phyloP scores from a whole-genome alignment of 2,888 invertebrate species.

The Drosophila imparisetae region DNA sequence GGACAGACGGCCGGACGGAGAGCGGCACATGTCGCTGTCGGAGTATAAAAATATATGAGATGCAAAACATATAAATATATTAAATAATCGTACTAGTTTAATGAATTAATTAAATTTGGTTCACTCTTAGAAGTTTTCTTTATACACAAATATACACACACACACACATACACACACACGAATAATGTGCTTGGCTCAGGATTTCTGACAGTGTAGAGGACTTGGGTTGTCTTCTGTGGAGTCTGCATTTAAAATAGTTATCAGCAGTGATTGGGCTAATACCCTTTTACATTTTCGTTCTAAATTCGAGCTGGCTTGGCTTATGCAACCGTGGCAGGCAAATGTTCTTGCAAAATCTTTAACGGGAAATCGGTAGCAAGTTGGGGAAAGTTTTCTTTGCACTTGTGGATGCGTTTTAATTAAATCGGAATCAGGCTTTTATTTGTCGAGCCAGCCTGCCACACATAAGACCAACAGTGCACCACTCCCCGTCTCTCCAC shows the following conservation, averaged over 20 bases:
- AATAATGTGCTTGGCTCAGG: too few relatives aligned
- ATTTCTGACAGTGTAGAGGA: slow-evolving; percentile 9
- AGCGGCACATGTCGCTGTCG: too few relatives aligned
- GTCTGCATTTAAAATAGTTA: slow-evolving; percentile 2
- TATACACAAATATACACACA: not conserved
- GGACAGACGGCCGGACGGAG: too few relatives aligned
- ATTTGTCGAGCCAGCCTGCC: slow-evolving; percentile 32
- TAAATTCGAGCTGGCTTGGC: not conserved
- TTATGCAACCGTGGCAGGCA: slow-evolving; percentile 20
- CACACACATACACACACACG: too few relatives aligned
- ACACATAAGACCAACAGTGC: not conserved
- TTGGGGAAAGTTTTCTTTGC: slow-evolving; percentile 46
- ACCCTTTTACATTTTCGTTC: not conserved
- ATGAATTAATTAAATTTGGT: not conserved
- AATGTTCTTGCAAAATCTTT: not conserved
- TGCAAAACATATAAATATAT: too few relatives aligned
- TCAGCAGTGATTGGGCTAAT: not conserved
- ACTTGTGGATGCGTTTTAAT: slow-evolving; percentile 61
- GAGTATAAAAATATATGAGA: too few relatives aligned
- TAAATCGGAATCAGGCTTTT: slow-evolving; percentile 59
- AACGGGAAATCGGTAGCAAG: slow-evolving; percentile 18
- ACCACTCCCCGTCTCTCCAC: not conserved
- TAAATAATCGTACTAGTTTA: not conserved
- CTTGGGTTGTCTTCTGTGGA: slow-evolving; percentile 4
- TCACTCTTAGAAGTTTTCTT: too few relatives aligned